A percentile compares a stretch with the other conserved stretches of the same genome.
These are phyloP conservation scores for Hemaris fuciformis DNA, from an alignment of 2,888 invertebrate genomes.

Conservation along the genomic window DNA sequence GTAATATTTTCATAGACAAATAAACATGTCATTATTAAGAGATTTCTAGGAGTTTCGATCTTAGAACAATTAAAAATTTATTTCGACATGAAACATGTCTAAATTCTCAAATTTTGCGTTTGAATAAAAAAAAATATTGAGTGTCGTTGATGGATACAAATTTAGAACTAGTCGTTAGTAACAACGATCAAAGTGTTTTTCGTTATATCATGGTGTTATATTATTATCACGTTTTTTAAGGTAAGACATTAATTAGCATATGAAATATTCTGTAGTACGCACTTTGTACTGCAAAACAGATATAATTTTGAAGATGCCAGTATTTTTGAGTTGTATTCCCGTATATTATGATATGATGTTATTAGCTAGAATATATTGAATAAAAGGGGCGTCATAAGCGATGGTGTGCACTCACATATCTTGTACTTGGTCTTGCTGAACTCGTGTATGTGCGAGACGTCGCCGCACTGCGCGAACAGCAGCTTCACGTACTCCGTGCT, in stretches of 20 bases:
- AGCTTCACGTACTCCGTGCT: constrained; percentile 68
- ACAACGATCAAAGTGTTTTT: neutral
- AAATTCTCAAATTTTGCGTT: too few species aligned
- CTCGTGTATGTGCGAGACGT: constrained; percentile 75
- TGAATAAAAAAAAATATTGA: too few species aligned
- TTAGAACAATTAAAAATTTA: neutral
- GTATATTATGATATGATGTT: too few species aligned
- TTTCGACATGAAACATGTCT: neutral
- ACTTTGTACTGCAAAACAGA: neutral
- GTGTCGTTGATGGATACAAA: too few species aligned
- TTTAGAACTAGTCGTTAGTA: neutral
- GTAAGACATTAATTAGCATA: neutral
- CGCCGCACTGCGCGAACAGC: constrained; percentile 72
- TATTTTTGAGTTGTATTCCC: too few species aligned
- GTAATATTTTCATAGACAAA: too few species aligned
- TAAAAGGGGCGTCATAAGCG: neutral
- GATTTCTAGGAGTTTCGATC: too few species aligned
- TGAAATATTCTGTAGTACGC: neutral
- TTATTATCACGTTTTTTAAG: neutral
- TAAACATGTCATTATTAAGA: too few species aligned
- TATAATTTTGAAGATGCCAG: neutral
- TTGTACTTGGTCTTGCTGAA: constrained; percentile 80
- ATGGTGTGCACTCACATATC: constrained; percentile 73
- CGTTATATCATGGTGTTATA: neutral
- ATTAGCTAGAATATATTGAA: neutral